Base-by-base conservation (phyloP, 2,797 vertebrate genomes). In the Dermochelys coriacea region DNA sequence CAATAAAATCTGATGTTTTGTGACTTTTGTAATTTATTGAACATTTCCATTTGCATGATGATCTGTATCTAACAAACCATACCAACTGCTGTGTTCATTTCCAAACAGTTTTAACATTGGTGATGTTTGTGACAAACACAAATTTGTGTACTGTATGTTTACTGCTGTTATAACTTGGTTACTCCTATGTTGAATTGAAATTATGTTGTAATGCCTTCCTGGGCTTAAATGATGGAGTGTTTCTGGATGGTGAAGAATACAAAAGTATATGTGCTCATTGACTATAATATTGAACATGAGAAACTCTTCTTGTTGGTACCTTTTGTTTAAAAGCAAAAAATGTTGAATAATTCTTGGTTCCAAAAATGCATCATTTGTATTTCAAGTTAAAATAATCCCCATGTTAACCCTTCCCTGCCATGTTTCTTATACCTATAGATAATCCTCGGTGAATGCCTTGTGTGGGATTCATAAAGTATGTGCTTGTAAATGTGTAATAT, bases 41-140 rank as follows among this genome's bases (percentile, higher is more conserved):
- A 94, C 97, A 97, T 98, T 98, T 97, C 97, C 97, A 97, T 98
- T 98, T 98, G 97, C 97, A 98, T 98, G 97, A 96, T 89, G 96
- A 95, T 97, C 92, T 94, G 88, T 97, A 97, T 94, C 81, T 97
- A 95, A 97, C 4, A 11, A 97, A 94, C 91, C 96, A 96, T 95
- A 94, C 90, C 89, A 88, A 79, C 93, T 97, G 85, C 80, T 97
- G 94, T 98, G 87, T 97, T 98, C 96, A 93, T 98, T 98, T 97
- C 93, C 93, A 86, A 96, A 89, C 91, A 97, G 82, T 96, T 96
- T 96, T 97, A 96, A 96, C 93, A 94, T 95, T 97, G 96, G 97
- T 98, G 96, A 95, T 96, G 90, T 94, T 92, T 96, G 97, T 97
- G 95, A 92, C 88, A 94, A 94, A 97, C 92, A 89, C 93, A 84